Conservation (phyloP, 2,113 vertebrate species). For the Tachysurus vachellii region DNA sequence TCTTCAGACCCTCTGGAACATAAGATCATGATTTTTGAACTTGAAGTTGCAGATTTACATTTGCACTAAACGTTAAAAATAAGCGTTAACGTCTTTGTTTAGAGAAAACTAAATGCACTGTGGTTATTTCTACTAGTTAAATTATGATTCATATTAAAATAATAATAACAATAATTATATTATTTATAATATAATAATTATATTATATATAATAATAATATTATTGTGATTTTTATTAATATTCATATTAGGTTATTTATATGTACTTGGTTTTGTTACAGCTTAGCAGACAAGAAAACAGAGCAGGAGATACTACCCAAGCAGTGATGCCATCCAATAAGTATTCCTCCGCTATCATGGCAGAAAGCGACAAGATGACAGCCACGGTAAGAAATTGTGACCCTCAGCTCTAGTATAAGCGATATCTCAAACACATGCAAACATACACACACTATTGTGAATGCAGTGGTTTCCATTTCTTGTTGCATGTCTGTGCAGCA, state of each 20-base stretch:
- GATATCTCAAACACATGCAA: neutral
- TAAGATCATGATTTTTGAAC: neutral
- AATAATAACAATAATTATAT: neutral
- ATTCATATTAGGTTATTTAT: neutral
- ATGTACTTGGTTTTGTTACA: slow-evolving; percentile 44
- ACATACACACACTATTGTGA: slow-evolving; percentile 1
- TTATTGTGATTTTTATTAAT: neutral
- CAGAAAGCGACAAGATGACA: slow-evolving; percentile 70
- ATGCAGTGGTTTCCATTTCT: slow-evolving; percentile 13
- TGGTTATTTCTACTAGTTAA: neutral
- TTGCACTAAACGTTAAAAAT: neutral
- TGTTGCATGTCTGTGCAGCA: slow-evolving; percentile 16
- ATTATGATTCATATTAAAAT: neutral
- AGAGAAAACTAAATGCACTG: neutral
- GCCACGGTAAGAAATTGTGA: slow-evolving; percentile 68
- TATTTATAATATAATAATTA: neutral
- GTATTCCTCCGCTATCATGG: slow-evolving; percentile 67
- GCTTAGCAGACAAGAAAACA: slow-evolving; percentile 63
- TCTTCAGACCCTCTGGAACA: neutral
- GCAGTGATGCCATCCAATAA: slow-evolving; percentile 73
- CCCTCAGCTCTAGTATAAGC: neutral
- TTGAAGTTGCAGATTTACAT: neutral
- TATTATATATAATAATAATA: too few relatives aligned
- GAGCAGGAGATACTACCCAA: slow-evolving; percentile 51
- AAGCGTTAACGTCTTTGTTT: neutral